Conservation (phyloP, 1,140 invertebrate species). For the Panagrolaimus sp. region DNA sequence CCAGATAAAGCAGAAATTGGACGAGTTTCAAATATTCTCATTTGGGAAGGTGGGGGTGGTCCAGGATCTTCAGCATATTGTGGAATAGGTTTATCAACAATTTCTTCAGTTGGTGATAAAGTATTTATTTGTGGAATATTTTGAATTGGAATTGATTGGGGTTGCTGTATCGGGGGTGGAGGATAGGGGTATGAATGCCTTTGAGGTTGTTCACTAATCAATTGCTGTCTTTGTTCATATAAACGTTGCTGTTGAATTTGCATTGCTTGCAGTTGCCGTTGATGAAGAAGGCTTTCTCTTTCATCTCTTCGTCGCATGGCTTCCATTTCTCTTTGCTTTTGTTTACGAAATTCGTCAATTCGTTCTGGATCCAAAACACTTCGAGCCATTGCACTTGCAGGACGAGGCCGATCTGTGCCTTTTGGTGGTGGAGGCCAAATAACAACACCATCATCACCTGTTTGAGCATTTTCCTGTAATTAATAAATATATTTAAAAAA, state of each 20-base stretch:
- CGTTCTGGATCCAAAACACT: slow-evolving; percentile 52
- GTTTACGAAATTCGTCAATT: slow-evolving; percentile 48
- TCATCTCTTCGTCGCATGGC: slow-evolving; percentile 44
- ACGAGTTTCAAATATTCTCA: slow-evolving; percentile 52
- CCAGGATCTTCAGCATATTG: slow-evolving; percentile 11
- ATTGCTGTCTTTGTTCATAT: slow-evolving; percentile 28
- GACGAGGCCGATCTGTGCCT: slow-evolving; percentile 24
- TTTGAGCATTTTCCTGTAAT: slow-evolving; percentile 4
- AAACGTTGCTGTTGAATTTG: slow-evolving; percentile 47
- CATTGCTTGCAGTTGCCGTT: slow-evolving; percentile 41
- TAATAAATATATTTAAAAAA: not conserved
- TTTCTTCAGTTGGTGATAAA: not conserved
- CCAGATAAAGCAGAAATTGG: slow-evolving; percentile 50
- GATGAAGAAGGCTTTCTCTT: slow-evolving; percentile 24
- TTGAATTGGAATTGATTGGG: not conserved
- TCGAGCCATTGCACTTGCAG: slow-evolving; percentile 32
- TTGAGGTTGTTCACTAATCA: slow-evolving; percentile 20
- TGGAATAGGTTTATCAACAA: not conserved
- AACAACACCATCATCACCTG: slow-evolving; percentile 35
- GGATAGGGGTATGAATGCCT: not conserved
- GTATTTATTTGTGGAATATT: slow-evolving; percentile 15
- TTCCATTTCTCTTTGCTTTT: slow-evolving; percentile 49
- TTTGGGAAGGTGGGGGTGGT: slow-evolving; percentile 28
- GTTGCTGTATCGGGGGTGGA: slow-evolving; percentile 4
- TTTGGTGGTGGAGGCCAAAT: slow-evolving; percentile 51